A percentile compares a stretch with the other conserved stretches of the same genome.
These are phyloP conservation scores for Xiphophorus couchianus DNA, from an alignment of 2,113 vertebrate genomes.

Conservation along the genomic window DNA sequence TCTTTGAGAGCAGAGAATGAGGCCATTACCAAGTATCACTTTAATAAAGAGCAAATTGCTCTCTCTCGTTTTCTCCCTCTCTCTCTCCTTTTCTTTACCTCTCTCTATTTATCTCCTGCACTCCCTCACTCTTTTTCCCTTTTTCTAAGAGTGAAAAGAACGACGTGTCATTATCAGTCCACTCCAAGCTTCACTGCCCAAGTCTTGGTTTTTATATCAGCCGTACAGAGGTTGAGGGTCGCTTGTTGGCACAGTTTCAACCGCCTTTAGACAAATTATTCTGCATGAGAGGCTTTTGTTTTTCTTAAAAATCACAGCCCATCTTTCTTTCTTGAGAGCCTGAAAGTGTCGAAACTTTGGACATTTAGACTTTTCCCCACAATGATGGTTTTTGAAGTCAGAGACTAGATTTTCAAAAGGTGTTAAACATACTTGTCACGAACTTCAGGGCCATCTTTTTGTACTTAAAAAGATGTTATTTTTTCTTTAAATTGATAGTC, in stretches of 20 bases:
- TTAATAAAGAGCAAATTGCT: slow-evolving; percentile 83
- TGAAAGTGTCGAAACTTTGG: background rate
- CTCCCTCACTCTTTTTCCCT: slow-evolving; percentile 36
- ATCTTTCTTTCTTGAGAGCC: slow-evolving; percentile 13
- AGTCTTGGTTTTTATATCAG: slow-evolving; percentile 48
- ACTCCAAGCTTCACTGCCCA: slow-evolving; percentile 52
- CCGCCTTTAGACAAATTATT: slow-evolving; percentile 12
- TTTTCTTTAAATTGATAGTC: no score
- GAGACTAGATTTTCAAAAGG: background rate
- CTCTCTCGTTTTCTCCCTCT: slow-evolving; percentile 50
- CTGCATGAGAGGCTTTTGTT: slow-evolving; percentile 49
- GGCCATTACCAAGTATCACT: slow-evolving; percentile 85
- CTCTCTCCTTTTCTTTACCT: slow-evolving; percentile 35
- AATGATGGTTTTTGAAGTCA: background rate
- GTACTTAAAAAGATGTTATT: background rate
- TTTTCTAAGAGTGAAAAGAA: slow-evolving; percentile 64
- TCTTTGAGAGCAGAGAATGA: slow-evolving; percentile 85
- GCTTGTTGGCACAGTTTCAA: slow-evolving; percentile 42
- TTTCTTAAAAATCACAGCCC: slow-evolving; percentile 6
- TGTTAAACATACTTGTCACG: background rate
- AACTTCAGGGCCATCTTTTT: background rate
- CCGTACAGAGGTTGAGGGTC: slow-evolving; percentile 33
- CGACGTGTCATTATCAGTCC: slow-evolving; percentile 72
- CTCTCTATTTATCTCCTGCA: slow-evolving; percentile 55
- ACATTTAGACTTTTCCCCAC: background rate